Evolutionary conservation across 2,113 vertebrate species (phyloP).

Genomic region (Eulemur rufifrons): DNA sequence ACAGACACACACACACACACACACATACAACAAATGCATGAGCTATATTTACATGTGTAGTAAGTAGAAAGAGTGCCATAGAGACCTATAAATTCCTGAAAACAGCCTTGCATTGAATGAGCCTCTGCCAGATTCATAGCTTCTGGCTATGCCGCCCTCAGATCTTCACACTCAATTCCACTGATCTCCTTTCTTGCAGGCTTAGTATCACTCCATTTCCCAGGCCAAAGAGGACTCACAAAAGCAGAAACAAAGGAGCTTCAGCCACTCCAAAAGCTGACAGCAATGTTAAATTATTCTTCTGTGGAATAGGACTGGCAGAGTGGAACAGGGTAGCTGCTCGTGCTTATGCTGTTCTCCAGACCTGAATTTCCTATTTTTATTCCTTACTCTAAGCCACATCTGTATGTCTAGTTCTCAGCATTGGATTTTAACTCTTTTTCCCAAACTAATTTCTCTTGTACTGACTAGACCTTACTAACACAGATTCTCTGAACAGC

Average conservation of each 20-base stretch:
- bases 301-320: rapidly evolving
- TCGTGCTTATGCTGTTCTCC: background rate
- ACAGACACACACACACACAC: background rate
- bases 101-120: background rate
- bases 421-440: background rate
- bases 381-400: background rate
- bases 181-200: background rate
- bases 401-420: background rate
- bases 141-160: background rate
- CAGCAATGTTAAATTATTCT: background rate
- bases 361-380: background rate
- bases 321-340: background rate
- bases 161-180: background rate
- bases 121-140: background rate
- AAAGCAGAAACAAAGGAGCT: background rate
- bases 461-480: background rate
- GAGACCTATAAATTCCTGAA: background rate
- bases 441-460: background rate
- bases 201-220: background rate
- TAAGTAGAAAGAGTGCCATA: background rate
- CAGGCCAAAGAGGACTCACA: background rate
- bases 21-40: background rate
- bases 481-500: background rate
- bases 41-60: background rate
- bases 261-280: background rate